Evolutionary conservation across 2,888 invertebrate species (phyloP).

Genomic region (Electrophaes corylata): DNA sequence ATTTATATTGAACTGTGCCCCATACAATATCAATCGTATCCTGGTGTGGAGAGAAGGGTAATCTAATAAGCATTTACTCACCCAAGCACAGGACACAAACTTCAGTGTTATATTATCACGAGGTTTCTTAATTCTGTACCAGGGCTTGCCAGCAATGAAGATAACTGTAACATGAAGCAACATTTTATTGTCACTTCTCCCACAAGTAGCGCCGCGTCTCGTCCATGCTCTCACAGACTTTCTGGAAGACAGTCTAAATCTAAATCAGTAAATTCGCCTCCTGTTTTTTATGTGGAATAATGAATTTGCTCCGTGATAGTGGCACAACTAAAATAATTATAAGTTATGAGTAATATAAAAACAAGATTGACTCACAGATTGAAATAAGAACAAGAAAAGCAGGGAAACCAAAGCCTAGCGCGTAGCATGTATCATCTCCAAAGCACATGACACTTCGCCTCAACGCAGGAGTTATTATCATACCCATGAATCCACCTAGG

Average conservation of each 20-base stretch:
- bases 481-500: constrained; percentile 86
- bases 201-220: too few relatives aligned
- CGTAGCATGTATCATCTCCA: constrained; percentile 88
- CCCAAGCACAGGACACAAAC: constrained; percentile 88
- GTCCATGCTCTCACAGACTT: too few relatives aligned
- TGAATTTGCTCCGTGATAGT: too few relatives aligned
- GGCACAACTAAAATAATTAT: too few relatives aligned
- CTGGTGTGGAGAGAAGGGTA: too few relatives aligned
- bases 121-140: constrained; percentile 88
- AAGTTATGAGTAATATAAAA: too few relatives aligned
- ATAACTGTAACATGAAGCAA: constrained; percentile 75
- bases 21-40: too few relatives aligned
- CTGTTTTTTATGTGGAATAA: too few relatives aligned
- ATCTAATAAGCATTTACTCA: constrained; percentile 68
- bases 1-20: too few relatives aligned
- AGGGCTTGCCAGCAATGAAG: constrained; percentile 88
- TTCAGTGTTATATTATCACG: constrained; percentile 89
- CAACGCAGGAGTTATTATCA: constrained; percentile 89
- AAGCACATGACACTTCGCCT: constrained; percentile 87
- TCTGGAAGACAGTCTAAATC: too few relatives aligned
- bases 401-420: constrained; percentile 91
- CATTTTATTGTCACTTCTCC: too few relatives aligned
- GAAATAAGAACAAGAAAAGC: constrained; percentile 88
- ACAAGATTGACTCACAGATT: constrained; percentile 72
- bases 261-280: too few relatives aligned